Conservation (phyloP, 2,888 invertebrate genomes). For the Ophion costatus region DNA sequence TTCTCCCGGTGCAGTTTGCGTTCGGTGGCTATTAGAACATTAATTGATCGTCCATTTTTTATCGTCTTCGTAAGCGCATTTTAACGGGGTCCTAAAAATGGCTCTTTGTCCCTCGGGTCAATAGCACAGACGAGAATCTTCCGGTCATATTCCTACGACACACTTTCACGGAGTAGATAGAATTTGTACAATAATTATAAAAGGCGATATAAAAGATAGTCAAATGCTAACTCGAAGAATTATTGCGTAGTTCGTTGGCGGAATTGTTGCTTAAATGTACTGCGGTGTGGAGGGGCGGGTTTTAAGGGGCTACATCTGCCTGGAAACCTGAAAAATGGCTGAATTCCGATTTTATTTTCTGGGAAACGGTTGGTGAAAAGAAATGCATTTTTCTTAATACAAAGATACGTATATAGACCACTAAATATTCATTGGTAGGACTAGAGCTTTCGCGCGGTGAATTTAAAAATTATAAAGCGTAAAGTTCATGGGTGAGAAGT, state of each 20-base stretch:
- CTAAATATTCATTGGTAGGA: too few species aligned
- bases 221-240: neutral
- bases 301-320: too few species aligned
- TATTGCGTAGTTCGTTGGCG: neutral
- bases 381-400: too few species aligned
- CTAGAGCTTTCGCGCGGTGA: too few species aligned
- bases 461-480: too few species aligned
- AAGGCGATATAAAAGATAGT: neutral
- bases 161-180: neutral
- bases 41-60: neutral
- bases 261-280: neutral
- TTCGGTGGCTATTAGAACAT: neutral
- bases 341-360: too few species aligned
- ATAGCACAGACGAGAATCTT: neutral
- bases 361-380: too few species aligned
- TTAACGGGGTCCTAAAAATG: neutral
- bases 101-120: neutral
- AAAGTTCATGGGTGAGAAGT: too few species aligned
- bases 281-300: too few species aligned
- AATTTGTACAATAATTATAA: neutral
- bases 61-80: neutral
- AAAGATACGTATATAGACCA: too few species aligned
- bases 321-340: too few species aligned
- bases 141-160: neutral
- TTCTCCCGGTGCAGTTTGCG: neutral